These are phyloP conservation scores for Himalopsyche anomala DNA, from an alignment of 2,888 invertebrate species.

Conservation along the genomic window DNA sequence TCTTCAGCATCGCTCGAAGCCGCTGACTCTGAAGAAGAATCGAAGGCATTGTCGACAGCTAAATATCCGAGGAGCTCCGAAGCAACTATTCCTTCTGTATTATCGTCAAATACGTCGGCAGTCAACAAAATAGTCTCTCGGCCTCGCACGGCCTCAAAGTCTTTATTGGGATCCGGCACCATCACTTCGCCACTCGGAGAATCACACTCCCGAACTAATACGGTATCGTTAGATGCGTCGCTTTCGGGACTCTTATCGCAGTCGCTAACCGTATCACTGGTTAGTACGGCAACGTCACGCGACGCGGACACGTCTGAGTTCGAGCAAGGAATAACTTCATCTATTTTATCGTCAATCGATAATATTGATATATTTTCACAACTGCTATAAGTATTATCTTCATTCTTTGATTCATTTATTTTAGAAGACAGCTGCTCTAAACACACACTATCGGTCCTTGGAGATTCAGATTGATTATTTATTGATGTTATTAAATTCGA, in stretches of 20 bases:
- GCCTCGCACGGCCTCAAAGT: conserved; percentile 47
- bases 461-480: no score
- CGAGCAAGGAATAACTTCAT: neutral
- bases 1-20: conserved; percentile 73
- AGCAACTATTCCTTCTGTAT: conserved; percentile 23
- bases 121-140: conserved; percentile 40
- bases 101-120: conserved; percentile 25
- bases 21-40: conserved; percentile 76
- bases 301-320: neutral
- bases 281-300: neutral
- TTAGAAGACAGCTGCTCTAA: no score
- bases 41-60: conserved; percentile 77
- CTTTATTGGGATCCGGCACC: conserved; percentile 59
- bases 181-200: conserved; percentile 44
- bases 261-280: conserved; percentile 1
- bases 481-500: no score
- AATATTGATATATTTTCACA: conserved; percentile 10
- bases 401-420: no score
- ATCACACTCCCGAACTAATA: conserved; percentile 18
- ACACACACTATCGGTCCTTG: no score
- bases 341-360: neutral
- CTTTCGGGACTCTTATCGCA: conserved; percentile 27
- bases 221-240: neutral
- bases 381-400: no score
- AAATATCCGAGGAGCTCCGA: conserved; percentile 70